Base-by-base conservation (phyloP, 2,113 vertebrate genomes). In the Ceratotherium simum region DNA sequence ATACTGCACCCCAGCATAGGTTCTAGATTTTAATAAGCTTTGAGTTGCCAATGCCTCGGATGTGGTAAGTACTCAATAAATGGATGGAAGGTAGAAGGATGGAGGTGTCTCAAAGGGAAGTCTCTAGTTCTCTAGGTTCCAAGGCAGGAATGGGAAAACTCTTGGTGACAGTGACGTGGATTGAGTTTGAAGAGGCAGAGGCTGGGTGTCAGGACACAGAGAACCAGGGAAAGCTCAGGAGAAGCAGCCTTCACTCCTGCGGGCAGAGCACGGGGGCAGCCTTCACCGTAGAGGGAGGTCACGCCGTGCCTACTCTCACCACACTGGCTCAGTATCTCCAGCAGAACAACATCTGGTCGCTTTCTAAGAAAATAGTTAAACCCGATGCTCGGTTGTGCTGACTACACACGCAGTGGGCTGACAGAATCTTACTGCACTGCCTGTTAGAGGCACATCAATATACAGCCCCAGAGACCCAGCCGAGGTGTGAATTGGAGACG, bases 401-500 rank as follows among this genome's bases (percentile, higher is more conserved):
- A 92, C 93, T 73, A 80, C 95, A 84, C 48, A 54, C 0, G 27
- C 82, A 92, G 39, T 46, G 76, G 84, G 67, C 80, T 97, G 96
- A 92, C 72, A 73, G 96, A 95, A 89, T 94, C 90, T 7, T 78
- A 97, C 84, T 85, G 97, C 95, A 79, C 93, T 72, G 58, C 54
- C 5, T 9, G 25, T 69, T 93, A 79, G 83, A 88, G 54, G 75
- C 9, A 12, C 84, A 90, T 94, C 96, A 51, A 93, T 91, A 89
- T 12, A n/a, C 12, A 69, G 67, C 76, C 36, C 60, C 84, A 33
- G 86, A 76, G 90, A 91, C 48, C 72, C 85, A 96, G 92, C 96
- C 96, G 96, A 97, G 65, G 96, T 96, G 95, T 91, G 76, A 98
- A 96, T 23, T 92, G 89, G 91, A 93, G 95, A 91, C 54, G 65